A percentile compares a stretch with the other conserved stretches of the same genome.
Conservation (phyloP, 2,888 invertebrate species). For the Melinaea marsaeus region DNA sequence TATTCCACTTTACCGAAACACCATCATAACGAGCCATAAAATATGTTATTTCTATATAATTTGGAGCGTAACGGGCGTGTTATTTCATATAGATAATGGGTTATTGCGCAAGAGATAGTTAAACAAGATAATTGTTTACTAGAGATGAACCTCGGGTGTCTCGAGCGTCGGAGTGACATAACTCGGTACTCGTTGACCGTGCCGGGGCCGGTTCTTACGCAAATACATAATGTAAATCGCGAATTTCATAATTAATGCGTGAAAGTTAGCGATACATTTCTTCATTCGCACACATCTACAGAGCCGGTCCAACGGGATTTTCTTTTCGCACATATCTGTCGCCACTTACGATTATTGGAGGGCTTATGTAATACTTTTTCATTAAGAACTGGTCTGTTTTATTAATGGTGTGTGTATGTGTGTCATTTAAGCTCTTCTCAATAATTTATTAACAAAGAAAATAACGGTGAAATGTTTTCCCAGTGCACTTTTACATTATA, state of each 20-base stretch:
- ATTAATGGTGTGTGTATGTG: neutral
- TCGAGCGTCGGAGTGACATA: conserved; percentile 37
- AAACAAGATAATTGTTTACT: conserved; percentile 25
- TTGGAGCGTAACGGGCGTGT: conserved; percentile 21
- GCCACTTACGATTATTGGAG: conserved; percentile 8
- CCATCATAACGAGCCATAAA: conserved; percentile 25
- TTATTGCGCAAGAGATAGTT: conserved; percentile 20
- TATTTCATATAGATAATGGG: conserved; percentile 10
- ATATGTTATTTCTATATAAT: conserved; percentile 22
- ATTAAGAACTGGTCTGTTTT: neutral
- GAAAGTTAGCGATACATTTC: conserved; percentile 66
- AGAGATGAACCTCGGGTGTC: conserved; percentile 32
- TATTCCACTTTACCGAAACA: conserved; percentile 12
- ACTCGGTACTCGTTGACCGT: conserved; percentile 20
- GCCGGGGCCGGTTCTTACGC: conserved; percentile 39
- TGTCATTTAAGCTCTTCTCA: neutral
- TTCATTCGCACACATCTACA: conserved; percentile 42
- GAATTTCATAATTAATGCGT: conserved; percentile 70
- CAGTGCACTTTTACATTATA: no score
- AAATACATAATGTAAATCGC: conserved; percentile 58
- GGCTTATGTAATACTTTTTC: conserved; percentile 8
- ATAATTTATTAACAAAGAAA: neutral
- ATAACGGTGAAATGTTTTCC: no score
- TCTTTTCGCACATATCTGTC: conserved; percentile 12
- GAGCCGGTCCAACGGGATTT: conserved; percentile 44